Conservation (phyloP, 2,888 invertebrate genomes). For the Drosophila colorata region DNA sequence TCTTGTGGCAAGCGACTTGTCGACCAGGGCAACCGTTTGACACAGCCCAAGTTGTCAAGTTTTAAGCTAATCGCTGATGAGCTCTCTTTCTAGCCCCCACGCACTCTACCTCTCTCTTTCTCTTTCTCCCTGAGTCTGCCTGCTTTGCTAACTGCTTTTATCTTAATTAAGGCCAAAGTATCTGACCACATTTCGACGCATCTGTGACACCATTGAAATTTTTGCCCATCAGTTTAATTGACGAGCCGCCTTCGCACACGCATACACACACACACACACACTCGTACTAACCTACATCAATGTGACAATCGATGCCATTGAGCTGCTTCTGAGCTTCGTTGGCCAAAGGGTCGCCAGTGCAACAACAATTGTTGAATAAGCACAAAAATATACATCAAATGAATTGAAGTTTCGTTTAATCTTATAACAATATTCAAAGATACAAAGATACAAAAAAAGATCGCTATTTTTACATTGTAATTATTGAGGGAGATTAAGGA, state of each 20-base stretch:
- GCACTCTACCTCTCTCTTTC: neutral
- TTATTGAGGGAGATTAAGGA: too few relatives aligned
- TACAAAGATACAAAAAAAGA: neutral
- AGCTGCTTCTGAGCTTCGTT: neutral
- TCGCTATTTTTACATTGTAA: neutral
- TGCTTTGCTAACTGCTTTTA: conserved; percentile 37
- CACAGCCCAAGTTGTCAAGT: neutral
- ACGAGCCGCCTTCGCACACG: neutral
- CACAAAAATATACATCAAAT: conserved; percentile 28
- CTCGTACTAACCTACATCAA: too few relatives aligned
- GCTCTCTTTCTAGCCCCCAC: too few relatives aligned
- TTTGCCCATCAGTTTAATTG: conserved; percentile 51
- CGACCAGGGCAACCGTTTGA: conserved; percentile 17
- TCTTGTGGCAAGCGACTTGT: neutral
- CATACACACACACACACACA: neutral
- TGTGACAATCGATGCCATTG: too few relatives aligned
- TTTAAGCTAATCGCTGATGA: conserved; percentile 17
- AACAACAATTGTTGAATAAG: conserved; percentile 15
- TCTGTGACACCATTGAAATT: conserved; percentile 30
- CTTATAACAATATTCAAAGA: neutral
- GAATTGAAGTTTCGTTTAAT: conserved; percentile 32
- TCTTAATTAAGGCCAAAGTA: conserved; percentile 45
- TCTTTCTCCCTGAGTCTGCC: neutral
- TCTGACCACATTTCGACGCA: conserved; percentile 4
- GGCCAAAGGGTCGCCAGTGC: conserved; percentile 11